Evolutionary conservation across 2,797 vertebrate genomes (phyloP).

Genomic region (Jordanella pulchra): DNA sequence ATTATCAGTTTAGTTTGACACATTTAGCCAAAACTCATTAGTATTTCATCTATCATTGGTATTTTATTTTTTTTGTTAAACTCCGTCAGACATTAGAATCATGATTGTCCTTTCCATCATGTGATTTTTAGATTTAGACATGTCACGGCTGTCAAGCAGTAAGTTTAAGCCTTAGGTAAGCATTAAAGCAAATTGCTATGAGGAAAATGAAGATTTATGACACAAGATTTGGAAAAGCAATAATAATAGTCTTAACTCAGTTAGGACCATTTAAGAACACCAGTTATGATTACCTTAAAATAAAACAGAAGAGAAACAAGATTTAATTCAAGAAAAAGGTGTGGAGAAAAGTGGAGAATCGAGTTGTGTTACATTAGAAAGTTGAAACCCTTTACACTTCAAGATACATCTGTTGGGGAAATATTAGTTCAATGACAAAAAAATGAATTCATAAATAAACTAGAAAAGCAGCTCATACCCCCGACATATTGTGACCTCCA

Average conservation of each 20-base stretch:
- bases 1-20: not conserved
- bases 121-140: not conserved
- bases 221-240: not conserved
- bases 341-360: not conserved
- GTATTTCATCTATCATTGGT: too few species aligned
- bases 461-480: too few species aligned
- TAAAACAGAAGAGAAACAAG: not conserved
- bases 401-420: too few species aligned
- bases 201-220: not conserved
- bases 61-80: not conserved
- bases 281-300: too few species aligned
- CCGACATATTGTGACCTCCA: too few species aligned
- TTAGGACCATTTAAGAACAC: not conserved
- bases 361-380: not conserved
- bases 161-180: not conserved
- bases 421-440: not conserved
- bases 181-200: not conserved
- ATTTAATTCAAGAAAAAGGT: not conserved
- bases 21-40: not conserved
- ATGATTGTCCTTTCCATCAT: not conserved
- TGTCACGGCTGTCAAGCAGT: not conserved
- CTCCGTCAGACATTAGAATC: not conserved
- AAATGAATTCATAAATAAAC: too few species aligned
- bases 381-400: too few species aligned
- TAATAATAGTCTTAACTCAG: not conserved